phyloP scores from a whole-genome alignment of 2,113 vertebrate species.

The Monarcha castaneiventris region DNA sequence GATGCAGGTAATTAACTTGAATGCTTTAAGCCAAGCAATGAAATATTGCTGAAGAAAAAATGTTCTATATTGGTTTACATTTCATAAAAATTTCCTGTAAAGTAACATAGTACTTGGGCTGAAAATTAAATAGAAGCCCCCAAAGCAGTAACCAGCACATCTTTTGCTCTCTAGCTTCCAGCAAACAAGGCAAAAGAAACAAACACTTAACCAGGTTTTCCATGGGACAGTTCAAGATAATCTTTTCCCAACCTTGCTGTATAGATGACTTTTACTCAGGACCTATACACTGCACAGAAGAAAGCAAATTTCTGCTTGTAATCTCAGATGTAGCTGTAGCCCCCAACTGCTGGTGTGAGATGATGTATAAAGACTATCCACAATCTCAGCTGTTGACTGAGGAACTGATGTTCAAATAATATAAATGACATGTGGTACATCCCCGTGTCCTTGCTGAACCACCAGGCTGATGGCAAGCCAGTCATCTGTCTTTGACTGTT shows the following conservation, averaged over 20 bases:
- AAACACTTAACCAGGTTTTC: not conserved
- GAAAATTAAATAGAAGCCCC: not conserved
- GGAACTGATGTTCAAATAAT: not conserved
- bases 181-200: not conserved
- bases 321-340: not conserved
- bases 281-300: not conserved
- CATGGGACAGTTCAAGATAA: not conserved
- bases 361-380: not conserved
- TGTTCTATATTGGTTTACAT: not conserved
- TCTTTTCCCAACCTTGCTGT: not conserved
- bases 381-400: not conserved
- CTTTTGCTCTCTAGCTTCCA: not conserved
- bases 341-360: not conserved
- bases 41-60: not conserved
- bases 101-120: not conserved
- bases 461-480: not conserved
- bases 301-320: not conserved
- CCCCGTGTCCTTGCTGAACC: not conserved
- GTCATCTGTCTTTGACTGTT: not conserved
- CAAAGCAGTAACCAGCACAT: not conserved
- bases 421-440: not conserved
- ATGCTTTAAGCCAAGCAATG: not conserved
- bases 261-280: not conserved
- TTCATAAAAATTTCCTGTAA: not conserved
- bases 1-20: not conserved